A percentile compares a stretch with the other conserved stretches of the same genome.
Evolutionary conservation across 1,140 invertebrate genomes (phyloP).

Genomic region (Aphelinus certus): DNA sequence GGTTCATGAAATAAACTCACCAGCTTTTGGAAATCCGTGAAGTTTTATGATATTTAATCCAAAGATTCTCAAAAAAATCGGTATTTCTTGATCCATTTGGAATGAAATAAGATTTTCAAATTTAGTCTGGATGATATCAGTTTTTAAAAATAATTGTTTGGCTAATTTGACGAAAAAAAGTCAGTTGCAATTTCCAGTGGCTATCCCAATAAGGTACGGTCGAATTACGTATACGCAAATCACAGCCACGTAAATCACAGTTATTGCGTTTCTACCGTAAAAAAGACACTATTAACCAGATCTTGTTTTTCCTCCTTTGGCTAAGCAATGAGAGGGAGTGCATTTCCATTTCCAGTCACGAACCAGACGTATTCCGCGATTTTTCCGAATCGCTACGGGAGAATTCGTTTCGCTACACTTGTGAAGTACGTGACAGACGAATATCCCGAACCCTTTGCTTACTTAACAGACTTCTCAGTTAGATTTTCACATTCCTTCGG

Average conservation of each 20-base stretch:
- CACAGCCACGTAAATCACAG: not conserved
- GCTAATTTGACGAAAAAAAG: no score
- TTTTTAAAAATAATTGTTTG: no score
- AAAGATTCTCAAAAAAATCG: no score
- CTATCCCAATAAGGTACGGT: no score
- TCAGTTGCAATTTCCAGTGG: no score
- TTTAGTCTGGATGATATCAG: no score
- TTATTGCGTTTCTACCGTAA: not conserved
- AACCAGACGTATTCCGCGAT: conserved; percentile 12
- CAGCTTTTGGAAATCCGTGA: no score
- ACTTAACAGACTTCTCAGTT: conserved; percentile 14
- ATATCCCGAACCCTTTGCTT: not conserved
- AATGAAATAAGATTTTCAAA: no score
- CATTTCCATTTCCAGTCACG: conserved; percentile 26
- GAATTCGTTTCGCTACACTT: conserved; percentile 23
- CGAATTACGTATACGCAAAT: no score
- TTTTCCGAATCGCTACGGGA: conserved; percentile 19
- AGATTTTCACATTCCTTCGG: conserved; percentile 4
- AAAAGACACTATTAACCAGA: not conserved
- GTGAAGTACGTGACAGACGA: conserved; percentile 4
- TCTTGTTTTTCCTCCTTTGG: not conserved
- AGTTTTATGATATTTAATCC: no score
- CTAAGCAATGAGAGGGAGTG: not conserved
- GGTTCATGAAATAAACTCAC: no score
- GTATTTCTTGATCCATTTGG: no score